Conservation (phyloP, 2,888 invertebrate genomes). For the Danaus chrysippus region DNA sequence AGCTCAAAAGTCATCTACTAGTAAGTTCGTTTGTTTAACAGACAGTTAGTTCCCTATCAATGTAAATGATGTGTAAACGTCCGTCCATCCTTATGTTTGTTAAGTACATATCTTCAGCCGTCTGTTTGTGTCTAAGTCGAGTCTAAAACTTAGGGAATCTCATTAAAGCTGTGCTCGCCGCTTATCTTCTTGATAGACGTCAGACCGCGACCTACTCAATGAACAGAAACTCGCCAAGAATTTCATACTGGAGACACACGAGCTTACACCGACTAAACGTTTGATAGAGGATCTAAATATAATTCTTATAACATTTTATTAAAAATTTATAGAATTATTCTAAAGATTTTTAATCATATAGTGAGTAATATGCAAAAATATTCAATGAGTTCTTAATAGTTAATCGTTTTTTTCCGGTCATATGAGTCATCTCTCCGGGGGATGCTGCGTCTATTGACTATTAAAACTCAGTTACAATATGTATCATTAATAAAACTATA, state of each 20-base stretch:
- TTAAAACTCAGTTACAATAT: not conserved
- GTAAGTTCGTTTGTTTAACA: not conserved
- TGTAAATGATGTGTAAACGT: not conserved
- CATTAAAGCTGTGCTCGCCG: slow-evolving; percentile 20
- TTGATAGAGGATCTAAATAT: not conserved
- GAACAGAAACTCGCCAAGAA: slow-evolving; percentile 1
- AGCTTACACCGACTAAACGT: not conserved
- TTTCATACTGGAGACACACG: slow-evolving; percentile 1
- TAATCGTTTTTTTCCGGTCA: too few relatives aligned
- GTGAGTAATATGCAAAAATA: too few relatives aligned
- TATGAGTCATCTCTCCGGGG: too few relatives aligned
- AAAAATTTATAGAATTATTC: not conserved
- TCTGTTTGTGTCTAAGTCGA: slow-evolving; percentile 19
- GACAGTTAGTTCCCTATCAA: not conserved
- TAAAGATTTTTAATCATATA: too few relatives aligned
- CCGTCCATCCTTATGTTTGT: slow-evolving; percentile 9
- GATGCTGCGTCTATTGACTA: not conserved
- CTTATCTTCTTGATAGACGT: slow-evolving; percentile 26
- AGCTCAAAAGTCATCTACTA: not conserved
- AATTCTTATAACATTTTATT: not conserved
- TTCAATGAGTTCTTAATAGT: too few relatives aligned
- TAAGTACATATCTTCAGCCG: slow-evolving; percentile 13
- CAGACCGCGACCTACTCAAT: slow-evolving; percentile 18
- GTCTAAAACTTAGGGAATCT: slow-evolving; percentile 24
- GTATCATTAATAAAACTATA: slow-evolving; percentile 19